A percentile compares a stretch with the other conserved stretches of the same genome.
These are phyloP conservation scores for Gymnoscelis rufifasciata DNA, from an alignment of 2,888 invertebrate genomes.

Conservation along the genomic window DNA sequence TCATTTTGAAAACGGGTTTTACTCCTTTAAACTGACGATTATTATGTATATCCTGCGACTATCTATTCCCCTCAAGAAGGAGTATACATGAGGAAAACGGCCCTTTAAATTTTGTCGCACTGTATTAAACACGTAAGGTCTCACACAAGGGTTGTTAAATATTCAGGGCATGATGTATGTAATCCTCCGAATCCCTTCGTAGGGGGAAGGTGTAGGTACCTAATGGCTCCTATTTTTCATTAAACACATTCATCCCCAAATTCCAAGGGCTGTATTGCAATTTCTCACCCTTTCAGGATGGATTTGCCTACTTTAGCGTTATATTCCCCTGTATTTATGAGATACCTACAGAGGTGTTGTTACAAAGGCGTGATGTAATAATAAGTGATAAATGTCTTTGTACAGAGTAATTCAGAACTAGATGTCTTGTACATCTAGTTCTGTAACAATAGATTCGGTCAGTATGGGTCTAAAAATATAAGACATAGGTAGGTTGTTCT, in stretches of 20 bases:
- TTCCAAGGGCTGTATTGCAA: conserved; percentile 5
- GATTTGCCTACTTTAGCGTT: neutral
- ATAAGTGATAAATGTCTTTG: no score
- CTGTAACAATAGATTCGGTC: no score
- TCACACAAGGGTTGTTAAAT: conserved; percentile 17
- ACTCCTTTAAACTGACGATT: no score
- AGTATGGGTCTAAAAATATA: no score
- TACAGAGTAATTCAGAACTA: no score
- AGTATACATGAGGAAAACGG: no score
- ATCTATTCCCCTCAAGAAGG: no score
- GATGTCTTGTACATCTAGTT: no score
- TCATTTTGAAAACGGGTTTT: no score
- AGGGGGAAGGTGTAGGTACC: neutral
- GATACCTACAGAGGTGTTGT: conserved; percentile 46
- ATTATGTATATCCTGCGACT: no score
- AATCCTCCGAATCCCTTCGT: conserved; percentile 4
- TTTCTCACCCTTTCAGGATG: conserved; percentile 1
- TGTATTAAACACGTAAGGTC: conserved; percentile 6
- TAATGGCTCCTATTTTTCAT: conserved; percentile 25
- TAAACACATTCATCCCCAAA: conserved; percentile 20
- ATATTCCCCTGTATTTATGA: neutral
- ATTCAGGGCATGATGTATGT: conserved; percentile 20
- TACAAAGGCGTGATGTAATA: no score
- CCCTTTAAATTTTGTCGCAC: conserved; percentile 1
- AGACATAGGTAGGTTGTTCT: no score